These are phyloP conservation scores for Myocastor coypus DNA, from an alignment of 2,113 vertebrate genomes.

Conservation along the genomic window DNA sequence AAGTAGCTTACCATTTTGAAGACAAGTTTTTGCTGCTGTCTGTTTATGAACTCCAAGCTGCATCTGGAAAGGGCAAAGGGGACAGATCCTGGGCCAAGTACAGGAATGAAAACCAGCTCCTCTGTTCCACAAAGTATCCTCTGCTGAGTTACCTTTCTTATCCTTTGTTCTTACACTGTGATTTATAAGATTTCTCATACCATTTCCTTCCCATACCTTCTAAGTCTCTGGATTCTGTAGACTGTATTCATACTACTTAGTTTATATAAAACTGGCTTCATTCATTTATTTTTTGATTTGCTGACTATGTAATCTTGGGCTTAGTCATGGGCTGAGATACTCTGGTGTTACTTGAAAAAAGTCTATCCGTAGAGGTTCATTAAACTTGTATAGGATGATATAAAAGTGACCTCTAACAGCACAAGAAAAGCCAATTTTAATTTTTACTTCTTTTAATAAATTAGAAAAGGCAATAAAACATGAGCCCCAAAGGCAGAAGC, in stretches of 20 bases:
- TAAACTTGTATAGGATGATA: not conserved
- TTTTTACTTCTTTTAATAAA: constrained; percentile 37
- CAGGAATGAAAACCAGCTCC: not conserved
- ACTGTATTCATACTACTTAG: not conserved
- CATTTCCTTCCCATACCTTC: not conserved
- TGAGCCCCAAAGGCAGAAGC: not conserved
- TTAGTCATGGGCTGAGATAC: not conserved
- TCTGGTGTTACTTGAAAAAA: not conserved
- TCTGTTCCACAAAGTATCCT: not conserved
- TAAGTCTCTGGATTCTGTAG: constrained; percentile 42
- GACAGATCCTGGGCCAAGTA: not conserved
- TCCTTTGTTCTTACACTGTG: not conserved
- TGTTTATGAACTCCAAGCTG: not conserved
- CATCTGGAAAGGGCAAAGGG: not conserved
- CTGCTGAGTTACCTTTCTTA: not conserved
- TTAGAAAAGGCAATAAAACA: constrained; percentile 49
- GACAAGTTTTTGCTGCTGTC: not conserved
- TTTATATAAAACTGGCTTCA: constrained; percentile 28
- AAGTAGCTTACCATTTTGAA: not conserved
- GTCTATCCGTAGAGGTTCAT: not conserved
- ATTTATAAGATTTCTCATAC: not conserved
- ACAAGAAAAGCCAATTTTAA: constrained; percentile 42
- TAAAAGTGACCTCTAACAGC: not conserved
- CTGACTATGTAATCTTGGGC: not conserved
- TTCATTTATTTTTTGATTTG: not conserved